phyloP scores from a whole-genome alignment of 35 echinoderm and acorn worm genomes.

The Stichopus chloronotus region DNA sequence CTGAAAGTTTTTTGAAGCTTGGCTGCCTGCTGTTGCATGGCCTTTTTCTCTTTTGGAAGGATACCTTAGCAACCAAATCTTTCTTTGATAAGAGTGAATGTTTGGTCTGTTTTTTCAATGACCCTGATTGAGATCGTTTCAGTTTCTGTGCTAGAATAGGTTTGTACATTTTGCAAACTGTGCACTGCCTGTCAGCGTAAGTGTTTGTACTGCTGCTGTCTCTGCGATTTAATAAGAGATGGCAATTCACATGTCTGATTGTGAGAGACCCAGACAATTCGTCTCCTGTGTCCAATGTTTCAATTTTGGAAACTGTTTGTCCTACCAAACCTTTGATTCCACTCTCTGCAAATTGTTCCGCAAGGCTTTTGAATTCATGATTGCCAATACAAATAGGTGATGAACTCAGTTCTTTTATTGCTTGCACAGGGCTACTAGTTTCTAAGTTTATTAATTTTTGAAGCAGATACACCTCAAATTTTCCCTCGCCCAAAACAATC shows the following conservation, averaged over 20 bases:
- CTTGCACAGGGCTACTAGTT: neutral
- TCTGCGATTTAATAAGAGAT: neutral
- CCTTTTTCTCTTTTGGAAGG: neutral
- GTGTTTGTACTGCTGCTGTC: neutral
- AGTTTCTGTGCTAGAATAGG: neutral
- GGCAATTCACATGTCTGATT: conserved; percentile 16
- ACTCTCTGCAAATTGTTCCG: neutral
- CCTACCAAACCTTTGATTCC: neutral
- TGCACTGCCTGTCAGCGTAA: neutral
- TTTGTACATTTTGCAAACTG: neutral
- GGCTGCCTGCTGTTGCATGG: neutral
- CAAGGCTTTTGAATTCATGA: neutral
- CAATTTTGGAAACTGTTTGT: neutral
- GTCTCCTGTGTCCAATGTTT: neutral
- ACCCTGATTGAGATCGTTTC: neutral
- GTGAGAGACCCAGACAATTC: neutral
- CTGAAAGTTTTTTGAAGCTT: neutral
- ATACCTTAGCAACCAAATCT: neutral
- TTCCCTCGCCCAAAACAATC: neutral
- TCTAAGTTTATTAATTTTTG: neutral
- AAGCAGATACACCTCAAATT: neutral
- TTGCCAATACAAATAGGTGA: neutral
- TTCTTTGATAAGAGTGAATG: neutral
- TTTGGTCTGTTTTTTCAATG: neutral
- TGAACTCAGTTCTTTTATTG: neutral